Conservation (phyloP, 2,888 invertebrate genomes). For the Serripes groenlandicus region DNA sequence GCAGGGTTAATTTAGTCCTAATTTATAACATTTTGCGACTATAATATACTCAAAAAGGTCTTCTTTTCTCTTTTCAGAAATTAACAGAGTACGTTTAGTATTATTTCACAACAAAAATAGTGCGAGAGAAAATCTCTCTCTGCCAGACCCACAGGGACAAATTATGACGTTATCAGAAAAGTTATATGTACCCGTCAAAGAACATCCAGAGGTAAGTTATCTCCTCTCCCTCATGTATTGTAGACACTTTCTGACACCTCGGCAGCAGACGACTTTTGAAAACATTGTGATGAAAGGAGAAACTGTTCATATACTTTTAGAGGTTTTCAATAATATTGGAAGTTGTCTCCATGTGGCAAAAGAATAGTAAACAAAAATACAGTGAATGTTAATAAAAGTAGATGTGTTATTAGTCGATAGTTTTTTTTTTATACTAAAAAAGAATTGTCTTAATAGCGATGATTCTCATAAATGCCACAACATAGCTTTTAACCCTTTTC, state of each 20-base stretch:
- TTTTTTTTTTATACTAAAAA: no score
- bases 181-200: slow-evolving; percentile 99
- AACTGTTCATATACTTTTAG: not conserved
- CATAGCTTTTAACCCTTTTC: no score
- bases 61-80: slow-evolving; percentile 88
- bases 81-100: slow-evolving; percentile 98
- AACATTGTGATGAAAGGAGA: not conserved
- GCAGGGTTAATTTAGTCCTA: no score
- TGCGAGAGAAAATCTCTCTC: slow-evolving; percentile 91
- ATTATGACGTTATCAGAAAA: slow-evolving; percentile 98
- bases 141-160: slow-evolving; percentile 89
- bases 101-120: slow-evolving; percentile 99
- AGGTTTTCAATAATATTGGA: no score
- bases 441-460: no score
- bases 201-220: slow-evolving; percentile 99
- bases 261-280: not conserved
- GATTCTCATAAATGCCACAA: no score
- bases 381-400: no score
- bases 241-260: not conserved
- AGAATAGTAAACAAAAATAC: no score
- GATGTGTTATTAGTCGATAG: no score
- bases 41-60: no score
- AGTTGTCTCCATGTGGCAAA: no score
- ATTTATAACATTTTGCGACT: no score
- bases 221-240: not conserved